Base-by-base conservation (phyloP, 2,113 vertebrate species). In the human region DNA sequence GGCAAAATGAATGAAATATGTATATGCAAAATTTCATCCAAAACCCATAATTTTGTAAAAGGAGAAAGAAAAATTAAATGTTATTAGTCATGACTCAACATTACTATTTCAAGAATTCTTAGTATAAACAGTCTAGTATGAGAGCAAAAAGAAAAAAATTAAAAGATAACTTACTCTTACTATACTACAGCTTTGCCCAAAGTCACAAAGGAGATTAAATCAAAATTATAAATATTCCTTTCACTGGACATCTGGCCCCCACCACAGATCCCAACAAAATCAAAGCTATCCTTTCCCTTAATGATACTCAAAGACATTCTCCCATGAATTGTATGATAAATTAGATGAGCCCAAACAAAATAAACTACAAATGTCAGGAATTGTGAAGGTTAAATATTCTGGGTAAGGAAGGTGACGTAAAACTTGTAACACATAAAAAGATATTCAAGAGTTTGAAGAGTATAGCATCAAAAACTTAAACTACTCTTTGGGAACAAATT, bases 141-240 rank as follows among this genome's bases (percentile, higher is more conserved):
- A 88, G 32, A 96, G 8, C n/a, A 11, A 83, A 59, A 78, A 96
- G 7, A 92, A 80, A 75, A 61, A 82, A 61, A 38, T 35, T 73
- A 11, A 57, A 83, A 48, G 38, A n/a, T 43, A 80, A 78, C 48
- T 84, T 91, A 75, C 18, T 52, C 48, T 90, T 55, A 87, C 8
- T 61, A 52, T n/a, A 88, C 14, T 78, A 66, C 3, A 88, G 8
- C 50, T 76, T 83, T 11, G 32, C 23, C n/a, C 57, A 43, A 92
- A 97, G 59, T 93, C 66, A 68, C 27, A 32, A 73, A 70, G 7
- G 20, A 94, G 20, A 85, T 66, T 80, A 89, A 89, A 89, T 12
- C 52, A 92, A 93, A 92, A 79, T 79, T 73, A 84, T n/a, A 66
- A 87, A 84, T 75, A 93, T 27, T 95, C 13, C 8, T 96, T 94